Evolutionary conservation across 1,140 invertebrate genomes (phyloP), one percentile per base, ranked within the genome.

Genomic region (Babylonia areolata): DNA sequence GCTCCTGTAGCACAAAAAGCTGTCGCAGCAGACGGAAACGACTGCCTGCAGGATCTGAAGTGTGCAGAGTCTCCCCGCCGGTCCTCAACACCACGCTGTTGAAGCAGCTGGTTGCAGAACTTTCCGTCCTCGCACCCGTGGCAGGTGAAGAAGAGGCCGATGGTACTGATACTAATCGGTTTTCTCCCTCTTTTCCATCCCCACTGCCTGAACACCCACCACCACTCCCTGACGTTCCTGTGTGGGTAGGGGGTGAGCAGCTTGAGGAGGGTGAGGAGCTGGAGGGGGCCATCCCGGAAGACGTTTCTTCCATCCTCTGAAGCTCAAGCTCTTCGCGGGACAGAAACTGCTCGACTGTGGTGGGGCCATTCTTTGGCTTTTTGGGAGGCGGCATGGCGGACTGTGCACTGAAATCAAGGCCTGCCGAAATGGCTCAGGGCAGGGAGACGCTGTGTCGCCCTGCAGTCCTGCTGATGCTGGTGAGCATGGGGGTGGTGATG

Each of bases 351-450:
- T 92, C 90, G 17, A 89, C 85, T 23, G 87, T 89, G 31, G 91
- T 92, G 12, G 90, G 90, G 11, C 91, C 91, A 87, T 87, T 88
- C 84, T 92, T 92, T 33, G 91, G 91, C 83, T 92, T 92, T 79
- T 92, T 92, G 78, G 91, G 91, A 23, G 91, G 91, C 35, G 91
- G 91, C 91, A 92, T 92, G 81, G 31, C 37, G 51, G 80, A 11
- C 64, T 28, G 20, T n/a, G 33, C 40, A 46, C 37, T 6, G 23
- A 11, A 31, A 15, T 31, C 39, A 28, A 15, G 40, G 37, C 40
- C 77, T 39, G 77, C 39, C 11, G 42, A 6, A 33, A 31, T 39
- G 54, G 51, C 33, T 42, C 2, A n/a, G 12, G 37, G 71, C 31
- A 40, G 75, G 42, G 33, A 23, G 77, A 40, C 42, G 46, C 46